Evolutionary conservation across 2,113 vertebrate species (phyloP).

Genomic region (Cololabis saira): DNA sequence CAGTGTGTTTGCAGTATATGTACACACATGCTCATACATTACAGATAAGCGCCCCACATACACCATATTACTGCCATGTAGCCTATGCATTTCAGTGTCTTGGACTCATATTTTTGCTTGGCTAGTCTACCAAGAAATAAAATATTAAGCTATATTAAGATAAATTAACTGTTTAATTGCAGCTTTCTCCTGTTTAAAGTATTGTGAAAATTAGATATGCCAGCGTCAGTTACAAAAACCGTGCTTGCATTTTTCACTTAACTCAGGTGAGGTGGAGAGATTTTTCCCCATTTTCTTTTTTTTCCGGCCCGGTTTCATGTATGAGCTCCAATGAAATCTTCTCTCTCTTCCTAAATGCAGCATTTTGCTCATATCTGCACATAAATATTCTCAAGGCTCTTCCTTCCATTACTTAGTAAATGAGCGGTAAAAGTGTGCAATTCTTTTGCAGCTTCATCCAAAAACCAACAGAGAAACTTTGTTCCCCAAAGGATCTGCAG

Average conservation of each 20-base stretch:
- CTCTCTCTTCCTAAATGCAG: slow-evolving; percentile 61
- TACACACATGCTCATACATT: background rate
- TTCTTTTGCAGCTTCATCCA: slow-evolving; percentile 41
- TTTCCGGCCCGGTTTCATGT: slow-evolving; percentile 31
- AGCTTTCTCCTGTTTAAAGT: background rate
- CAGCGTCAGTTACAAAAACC: slow-evolving; percentile 12
- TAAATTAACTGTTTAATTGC: slow-evolving; percentile 1
- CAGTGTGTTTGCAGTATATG: slow-evolving; percentile 28
- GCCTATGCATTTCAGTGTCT: background rate
- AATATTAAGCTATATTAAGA: too few species aligned
- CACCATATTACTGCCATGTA: background rate
- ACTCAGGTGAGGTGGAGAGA: slow-evolving; percentile 34
- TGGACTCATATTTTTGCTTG: background rate
- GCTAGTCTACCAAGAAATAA: slow-evolving; percentile 13
- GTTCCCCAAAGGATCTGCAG: too few species aligned
- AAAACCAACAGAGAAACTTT: slow-evolving; percentile 39
- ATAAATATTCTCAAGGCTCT: slow-evolving; percentile 69
- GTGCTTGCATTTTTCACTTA: slow-evolving; percentile 24
- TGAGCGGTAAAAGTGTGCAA: slow-evolving; percentile 21
- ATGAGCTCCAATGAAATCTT: slow-evolving; percentile 61
- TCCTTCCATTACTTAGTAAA: slow-evolving; percentile 45
- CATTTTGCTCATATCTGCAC: slow-evolving; percentile 73
- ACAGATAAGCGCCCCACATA: background rate
- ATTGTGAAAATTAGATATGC: slow-evolving; percentile 15
- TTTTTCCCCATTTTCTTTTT: slow-evolving; percentile 19